phyloP scores from a whole-genome alignment of 2,888 invertebrate genomes.

The Eledona agricola region DNA sequence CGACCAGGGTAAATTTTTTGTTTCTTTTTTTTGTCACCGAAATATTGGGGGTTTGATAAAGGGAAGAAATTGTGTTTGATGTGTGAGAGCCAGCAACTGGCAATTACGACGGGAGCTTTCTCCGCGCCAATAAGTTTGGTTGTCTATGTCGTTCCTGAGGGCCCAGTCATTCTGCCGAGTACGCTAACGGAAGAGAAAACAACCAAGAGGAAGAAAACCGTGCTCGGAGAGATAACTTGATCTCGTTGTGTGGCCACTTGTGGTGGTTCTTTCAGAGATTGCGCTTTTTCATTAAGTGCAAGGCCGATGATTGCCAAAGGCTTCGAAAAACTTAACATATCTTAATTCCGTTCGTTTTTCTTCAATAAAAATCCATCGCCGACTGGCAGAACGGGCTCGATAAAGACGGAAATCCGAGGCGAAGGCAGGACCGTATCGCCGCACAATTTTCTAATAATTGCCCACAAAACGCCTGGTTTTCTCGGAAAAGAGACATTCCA shows the following conservation, averaged over 20 bases:
- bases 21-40: no score
- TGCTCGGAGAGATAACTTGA: constrained; percentile 31
- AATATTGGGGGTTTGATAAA: no score
- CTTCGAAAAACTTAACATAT: constrained; percentile 35
- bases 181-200: constrained; percentile 20
- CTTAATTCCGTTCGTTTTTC: constrained; percentile 35
- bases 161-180: constrained; percentile 8
- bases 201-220: constrained; percentile 29
- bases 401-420: no score
- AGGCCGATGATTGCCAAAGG: constrained; percentile 49
- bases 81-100: no score
- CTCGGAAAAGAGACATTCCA: constrained; percentile 25
- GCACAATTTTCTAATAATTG: constrained; percentile 3
- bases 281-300: constrained; percentile 48
- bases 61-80: no score
- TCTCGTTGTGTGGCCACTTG: constrained; percentile 49
- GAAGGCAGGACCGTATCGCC: constrained; percentile 20
- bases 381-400: no score
- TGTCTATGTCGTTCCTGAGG: constrained; percentile 11
- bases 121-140: constrained; percentile 13
- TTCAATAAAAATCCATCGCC: constrained; percentile 42
- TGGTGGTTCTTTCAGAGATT: constrained; percentile 48
- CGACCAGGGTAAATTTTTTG: no score
- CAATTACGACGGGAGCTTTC: no score
- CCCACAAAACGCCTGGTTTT: constrained; percentile 1